Evolutionary conservation across 2,113 vertebrate species (phyloP).

Genomic region (Oenanthe oenanthe): DNA sequence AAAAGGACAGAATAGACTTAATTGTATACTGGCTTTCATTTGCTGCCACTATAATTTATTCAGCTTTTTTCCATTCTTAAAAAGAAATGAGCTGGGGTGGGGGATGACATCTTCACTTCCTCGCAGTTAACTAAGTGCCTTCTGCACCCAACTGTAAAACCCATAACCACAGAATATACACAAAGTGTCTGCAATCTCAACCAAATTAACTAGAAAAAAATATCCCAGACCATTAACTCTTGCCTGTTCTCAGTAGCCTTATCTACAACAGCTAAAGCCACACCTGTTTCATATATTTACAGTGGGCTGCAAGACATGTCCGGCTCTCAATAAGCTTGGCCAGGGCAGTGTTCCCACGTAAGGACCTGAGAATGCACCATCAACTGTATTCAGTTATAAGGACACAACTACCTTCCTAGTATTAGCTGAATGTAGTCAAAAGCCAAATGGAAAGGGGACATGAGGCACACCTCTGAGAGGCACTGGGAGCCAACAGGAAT

Average conservation of each 20-base stretch:
- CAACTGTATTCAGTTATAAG: neutral
- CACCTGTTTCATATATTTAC: neutral
- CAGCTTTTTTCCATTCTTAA: neutral
- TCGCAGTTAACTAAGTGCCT: neutral
- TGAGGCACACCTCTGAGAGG: neutral
- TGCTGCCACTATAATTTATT: neutral
- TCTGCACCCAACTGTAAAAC: neutral
- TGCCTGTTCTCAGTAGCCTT: neutral
- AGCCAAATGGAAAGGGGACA: neutral
- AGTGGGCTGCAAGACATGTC: fast-evolving
- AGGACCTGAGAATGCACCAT: neutral
- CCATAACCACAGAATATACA: neutral
- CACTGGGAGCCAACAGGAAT: neutral
- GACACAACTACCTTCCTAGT: neutral
- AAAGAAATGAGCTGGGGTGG: neutral
- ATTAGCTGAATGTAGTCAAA: neutral
- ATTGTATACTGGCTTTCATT: neutral
- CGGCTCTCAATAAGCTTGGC: neutral
- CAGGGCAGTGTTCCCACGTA: neutral
- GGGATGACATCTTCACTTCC: neutral
- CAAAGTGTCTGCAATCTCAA: neutral
- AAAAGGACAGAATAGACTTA: neutral
- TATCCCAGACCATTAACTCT: neutral
- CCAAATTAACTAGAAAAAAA: neutral
- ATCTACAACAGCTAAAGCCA: neutral